phyloP scores from a whole-genome alignment of 2,113 vertebrate genomes.

The Lophochroa leadbeateri region DNA sequence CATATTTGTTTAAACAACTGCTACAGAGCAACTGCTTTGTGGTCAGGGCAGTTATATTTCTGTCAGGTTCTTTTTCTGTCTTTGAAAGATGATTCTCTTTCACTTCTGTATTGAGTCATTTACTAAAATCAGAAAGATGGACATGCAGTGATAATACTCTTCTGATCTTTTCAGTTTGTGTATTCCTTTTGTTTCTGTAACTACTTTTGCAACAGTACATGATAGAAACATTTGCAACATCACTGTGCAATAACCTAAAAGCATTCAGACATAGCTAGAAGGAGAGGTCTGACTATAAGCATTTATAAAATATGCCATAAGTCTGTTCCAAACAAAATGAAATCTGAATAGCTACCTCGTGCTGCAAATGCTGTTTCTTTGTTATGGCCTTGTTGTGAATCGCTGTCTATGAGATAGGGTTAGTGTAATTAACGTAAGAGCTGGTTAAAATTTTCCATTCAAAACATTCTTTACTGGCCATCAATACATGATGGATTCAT shows the following conservation, averaged over 20 bases:
- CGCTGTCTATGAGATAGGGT: not conserved
- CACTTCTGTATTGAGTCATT: conserved; percentile 44
- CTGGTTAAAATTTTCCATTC: not conserved
- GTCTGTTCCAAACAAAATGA: not conserved
- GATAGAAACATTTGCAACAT: not conserved
- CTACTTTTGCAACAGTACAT: not conserved
- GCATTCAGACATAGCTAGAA: not conserved
- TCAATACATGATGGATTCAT: not conserved
- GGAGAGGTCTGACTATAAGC: not conserved
- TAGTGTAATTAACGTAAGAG: not conserved
- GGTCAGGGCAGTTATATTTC: conserved; percentile 20
- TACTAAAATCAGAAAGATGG: conserved; percentile 7
- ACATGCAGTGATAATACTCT: not conserved
- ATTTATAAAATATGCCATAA: not conserved
- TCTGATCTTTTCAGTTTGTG: not conserved
- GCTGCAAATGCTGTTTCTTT: not conserved
- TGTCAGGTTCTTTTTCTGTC: not conserved
- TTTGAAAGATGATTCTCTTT: conserved; percentile 18
- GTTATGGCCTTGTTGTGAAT: not conserved
- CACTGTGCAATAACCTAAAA: not conserved
- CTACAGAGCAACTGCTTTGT: not conserved
- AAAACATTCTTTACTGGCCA: not conserved
- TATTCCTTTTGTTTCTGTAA: not conserved
- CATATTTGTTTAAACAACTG: not conserved
- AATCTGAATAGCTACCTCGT: not conserved